Percentiles rank a stretch among this genome's conserved stretches.
Conservation (phyloP, 2,888 invertebrate species). For the Agrochola lota region DNA sequence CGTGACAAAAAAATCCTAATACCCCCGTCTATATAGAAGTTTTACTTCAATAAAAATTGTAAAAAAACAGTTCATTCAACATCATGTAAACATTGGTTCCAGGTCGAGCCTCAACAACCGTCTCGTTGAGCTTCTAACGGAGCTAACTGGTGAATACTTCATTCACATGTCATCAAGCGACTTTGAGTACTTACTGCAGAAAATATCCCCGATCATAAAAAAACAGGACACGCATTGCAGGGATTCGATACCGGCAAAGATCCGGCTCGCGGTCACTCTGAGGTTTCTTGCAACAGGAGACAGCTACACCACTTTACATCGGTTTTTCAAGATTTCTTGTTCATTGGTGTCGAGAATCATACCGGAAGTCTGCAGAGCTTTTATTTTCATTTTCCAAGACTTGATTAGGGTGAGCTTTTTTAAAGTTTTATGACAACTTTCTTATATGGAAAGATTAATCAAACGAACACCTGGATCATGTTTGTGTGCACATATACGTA, state of each 20-base stretch:
- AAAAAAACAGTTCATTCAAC: neutral
- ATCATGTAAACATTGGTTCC: constrained; percentile 2
- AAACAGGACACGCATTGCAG: constrained; percentile 47
- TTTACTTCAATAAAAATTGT: neutral
- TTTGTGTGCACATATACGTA: neutral
- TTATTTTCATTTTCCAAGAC: constrained; percentile 31
- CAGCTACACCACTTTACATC: constrained; percentile 32
- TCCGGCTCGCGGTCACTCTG: constrained; percentile 41
- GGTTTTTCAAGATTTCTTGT: constrained; percentile 46
- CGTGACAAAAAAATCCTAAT: too few species aligned
- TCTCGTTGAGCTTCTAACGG: constrained; percentile 21
- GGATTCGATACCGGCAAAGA: constrained; percentile 47
- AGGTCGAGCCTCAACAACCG: constrained; percentile 35
- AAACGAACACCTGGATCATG: neutral
- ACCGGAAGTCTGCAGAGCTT: constrained; percentile 49
- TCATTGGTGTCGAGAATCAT: constrained; percentile 38
- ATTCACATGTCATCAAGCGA: constrained; percentile 51
- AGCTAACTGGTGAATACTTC: constrained; percentile 39
- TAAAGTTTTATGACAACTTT: neutral
- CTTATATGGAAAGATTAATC: neutral
- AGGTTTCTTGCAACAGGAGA: constrained; percentile 48
- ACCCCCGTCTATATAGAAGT: too few species aligned
- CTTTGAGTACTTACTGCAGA: constrained; percentile 49
- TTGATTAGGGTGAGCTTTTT: constrained; percentile 32
- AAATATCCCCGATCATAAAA: constrained; percentile 45